Evolutionary conservation across 2,888 invertebrate genomes (phyloP).

Genomic region (Serripes groenlandicus): DNA sequence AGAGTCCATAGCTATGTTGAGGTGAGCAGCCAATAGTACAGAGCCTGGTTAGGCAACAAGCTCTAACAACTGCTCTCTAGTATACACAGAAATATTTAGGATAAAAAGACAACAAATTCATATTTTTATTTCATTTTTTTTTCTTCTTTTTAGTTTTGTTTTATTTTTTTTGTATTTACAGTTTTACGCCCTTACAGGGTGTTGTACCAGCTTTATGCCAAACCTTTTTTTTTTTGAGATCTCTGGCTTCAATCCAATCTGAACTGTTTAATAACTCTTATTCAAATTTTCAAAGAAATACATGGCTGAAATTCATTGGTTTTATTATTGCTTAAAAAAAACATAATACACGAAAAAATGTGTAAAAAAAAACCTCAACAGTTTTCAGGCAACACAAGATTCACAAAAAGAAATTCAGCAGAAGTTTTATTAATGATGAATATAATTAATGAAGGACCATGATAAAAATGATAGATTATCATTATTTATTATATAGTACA

Average conservation of each 20-base stretch:
- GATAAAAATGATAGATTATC: too few species aligned
- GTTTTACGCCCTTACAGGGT: constrained; percentile 27
- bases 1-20: too few species aligned
- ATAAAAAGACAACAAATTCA: background rate
- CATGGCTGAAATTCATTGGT: constrained; percentile 1
- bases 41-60: too few species aligned
- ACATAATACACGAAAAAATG: background rate
- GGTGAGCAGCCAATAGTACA: too few species aligned
- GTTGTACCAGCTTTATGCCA: background rate
- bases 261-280: background rate
- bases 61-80: too few species aligned
- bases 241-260: background rate
- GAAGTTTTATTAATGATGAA: too few species aligned
- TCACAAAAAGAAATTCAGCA: background rate
- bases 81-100: background rate
- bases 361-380: constrained; percentile 18
- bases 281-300: background rate
- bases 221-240: background rate
- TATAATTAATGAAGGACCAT: too few species aligned
- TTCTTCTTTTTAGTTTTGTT: constrained; percentile 51
- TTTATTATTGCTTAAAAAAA: constrained; percentile 16
- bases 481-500: too few species aligned
- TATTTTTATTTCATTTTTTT: background rate
- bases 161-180: constrained; percentile 58
- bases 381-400: constrained; percentile 15